phyloP scores from a whole-genome alignment of 2,113 vertebrate genomes.

The Geococcyx californianus region DNA sequence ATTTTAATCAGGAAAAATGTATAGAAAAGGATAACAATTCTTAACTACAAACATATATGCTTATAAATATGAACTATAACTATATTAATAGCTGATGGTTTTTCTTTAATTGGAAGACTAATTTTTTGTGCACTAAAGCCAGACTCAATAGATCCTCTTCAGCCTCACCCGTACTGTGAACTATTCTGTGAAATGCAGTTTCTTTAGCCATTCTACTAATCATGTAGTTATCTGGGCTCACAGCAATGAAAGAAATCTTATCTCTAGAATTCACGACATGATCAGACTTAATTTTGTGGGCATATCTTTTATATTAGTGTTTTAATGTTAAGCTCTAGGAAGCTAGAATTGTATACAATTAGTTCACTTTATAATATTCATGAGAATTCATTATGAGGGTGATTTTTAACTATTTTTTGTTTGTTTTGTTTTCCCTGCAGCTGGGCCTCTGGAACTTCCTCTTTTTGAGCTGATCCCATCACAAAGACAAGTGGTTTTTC shows the following conservation, averaged over 20 bases:
- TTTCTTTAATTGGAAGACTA: not conserved
- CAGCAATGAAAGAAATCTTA: not conserved
- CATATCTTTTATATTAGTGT: not conserved
- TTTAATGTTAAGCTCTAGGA: not conserved
- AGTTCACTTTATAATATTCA: not conserved
- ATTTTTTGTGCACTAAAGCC: not conserved
- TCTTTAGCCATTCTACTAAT: not conserved
- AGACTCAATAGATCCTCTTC: not conserved
- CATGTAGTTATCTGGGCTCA: not conserved
- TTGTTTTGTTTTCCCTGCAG: constrained; percentile 63
- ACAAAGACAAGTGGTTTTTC: constrained; percentile 89
- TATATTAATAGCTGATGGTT: not conserved
- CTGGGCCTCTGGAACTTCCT: constrained; percentile 85
- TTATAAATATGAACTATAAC: not conserved
- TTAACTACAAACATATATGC: too few relatives aligned
- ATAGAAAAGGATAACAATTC: too few relatives aligned
- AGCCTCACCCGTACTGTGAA: not conserved
- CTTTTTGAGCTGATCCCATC: constrained; percentile 91
- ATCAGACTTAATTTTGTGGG: not conserved
- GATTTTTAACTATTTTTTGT: not conserved
- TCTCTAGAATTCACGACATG: not conserved
- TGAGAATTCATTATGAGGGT: not conserved
- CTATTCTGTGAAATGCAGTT: not conserved
- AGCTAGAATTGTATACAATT: not conserved
- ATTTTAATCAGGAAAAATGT: too few relatives aligned